These are phyloP conservation scores for Drosophila yakuba DNA, from an alignment of 1,140 invertebrate genomes.

Conservation along the genomic window DNA sequence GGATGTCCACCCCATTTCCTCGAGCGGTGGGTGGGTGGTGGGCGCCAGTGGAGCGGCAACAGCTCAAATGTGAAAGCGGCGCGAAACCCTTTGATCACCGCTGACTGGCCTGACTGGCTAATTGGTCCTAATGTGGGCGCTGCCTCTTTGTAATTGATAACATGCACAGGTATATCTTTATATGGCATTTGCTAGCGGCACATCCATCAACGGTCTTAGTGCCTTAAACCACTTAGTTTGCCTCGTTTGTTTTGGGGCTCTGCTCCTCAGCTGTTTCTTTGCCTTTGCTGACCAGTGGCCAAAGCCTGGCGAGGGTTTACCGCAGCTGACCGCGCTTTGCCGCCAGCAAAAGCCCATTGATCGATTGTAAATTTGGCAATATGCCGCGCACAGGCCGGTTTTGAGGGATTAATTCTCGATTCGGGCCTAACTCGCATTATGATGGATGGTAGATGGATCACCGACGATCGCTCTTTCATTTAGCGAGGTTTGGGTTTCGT, in stretches of 20 bases:
- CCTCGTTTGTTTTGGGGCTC: constrained; percentile 21
- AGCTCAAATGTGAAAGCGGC: constrained; percentile 50
- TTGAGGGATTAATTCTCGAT: constrained; percentile 81
- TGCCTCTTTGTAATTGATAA: constrained; percentile 79
- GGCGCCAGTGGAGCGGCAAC: constrained; percentile 63
- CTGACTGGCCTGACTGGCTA: constrained; percentile 65
- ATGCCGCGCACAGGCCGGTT: constrained; percentile 29
- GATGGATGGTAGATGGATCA: constrained; percentile 75
- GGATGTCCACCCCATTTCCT: background rate
- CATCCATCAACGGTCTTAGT: constrained; percentile 71
- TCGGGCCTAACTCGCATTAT: constrained; percentile 75
- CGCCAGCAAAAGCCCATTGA: constrained; percentile 55
- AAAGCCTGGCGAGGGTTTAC: constrained; percentile 16
- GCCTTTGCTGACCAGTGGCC: constrained; percentile 2
- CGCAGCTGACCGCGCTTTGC: constrained; percentile 47
- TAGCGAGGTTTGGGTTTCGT: constrained; percentile 72
- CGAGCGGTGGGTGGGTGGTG: constrained; percentile 3
- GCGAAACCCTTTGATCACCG: constrained; percentile 58
- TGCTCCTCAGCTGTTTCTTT: background rate
- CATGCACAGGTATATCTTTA: constrained; percentile 17
- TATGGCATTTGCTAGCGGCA: constrained; percentile 57
- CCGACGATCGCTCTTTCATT: constrained; percentile 66
- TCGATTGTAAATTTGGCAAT: constrained; percentile 82
- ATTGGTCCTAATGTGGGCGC: constrained; percentile 65
- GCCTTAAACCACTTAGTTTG: constrained; percentile 62